A percentile compares a stretch with the other conserved stretches of the same genome.
Evolutionary conservation across 2,888 invertebrate genomes (phyloP).

Genomic region (Xylophagus ater): DNA sequence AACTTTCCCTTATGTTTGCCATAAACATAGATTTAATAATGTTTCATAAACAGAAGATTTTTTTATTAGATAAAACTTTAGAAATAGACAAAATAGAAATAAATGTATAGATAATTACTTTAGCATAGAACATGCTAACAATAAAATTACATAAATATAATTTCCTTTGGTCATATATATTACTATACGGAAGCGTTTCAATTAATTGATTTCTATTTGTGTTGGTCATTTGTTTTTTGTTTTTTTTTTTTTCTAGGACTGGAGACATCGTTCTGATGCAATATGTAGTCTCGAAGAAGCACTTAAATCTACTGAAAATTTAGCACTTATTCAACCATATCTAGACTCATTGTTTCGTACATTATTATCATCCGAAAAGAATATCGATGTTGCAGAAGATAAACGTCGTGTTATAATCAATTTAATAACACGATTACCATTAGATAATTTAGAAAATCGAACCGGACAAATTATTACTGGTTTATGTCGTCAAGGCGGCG

Average conservation of each 20-base stretch:
- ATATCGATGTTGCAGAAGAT: constrained; percentile 35
- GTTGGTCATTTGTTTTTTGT: too few relatives aligned
- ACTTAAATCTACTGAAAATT: constrained; percentile 42
- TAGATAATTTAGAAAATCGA: constrained; percentile 38
- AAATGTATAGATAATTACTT: too few relatives aligned
- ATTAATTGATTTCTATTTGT: too few relatives aligned
- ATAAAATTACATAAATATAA: too few relatives aligned
- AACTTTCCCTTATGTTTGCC: too few relatives aligned
- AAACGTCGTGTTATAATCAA: constrained; percentile 34
- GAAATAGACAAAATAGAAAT: too few relatives aligned
- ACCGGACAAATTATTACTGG: constrained; percentile 36
- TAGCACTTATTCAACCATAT: constrained; percentile 47
- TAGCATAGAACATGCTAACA: too few relatives aligned
- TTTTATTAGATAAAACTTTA: too few relatives aligned
- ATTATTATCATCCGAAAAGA: constrained; percentile 51
- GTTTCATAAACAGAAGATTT: too few relatives aligned
- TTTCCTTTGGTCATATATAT: too few relatives aligned
- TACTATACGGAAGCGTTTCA: too few relatives aligned
- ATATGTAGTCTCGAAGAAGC: constrained; percentile 31
- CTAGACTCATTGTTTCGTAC: constrained; percentile 52
- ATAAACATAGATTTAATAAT: too few relatives aligned
- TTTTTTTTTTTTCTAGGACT: constrained; percentile 27
- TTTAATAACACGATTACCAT: constrained; percentile 35
- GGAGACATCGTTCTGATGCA: constrained; percentile 35
- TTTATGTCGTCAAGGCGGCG: constrained; percentile 36